Evolutionary conservation across 2,797 vertebrate species (phyloP), one percentile per base, ranked within the genome.

Genomic region (Rhinichthys osculus): DNA sequence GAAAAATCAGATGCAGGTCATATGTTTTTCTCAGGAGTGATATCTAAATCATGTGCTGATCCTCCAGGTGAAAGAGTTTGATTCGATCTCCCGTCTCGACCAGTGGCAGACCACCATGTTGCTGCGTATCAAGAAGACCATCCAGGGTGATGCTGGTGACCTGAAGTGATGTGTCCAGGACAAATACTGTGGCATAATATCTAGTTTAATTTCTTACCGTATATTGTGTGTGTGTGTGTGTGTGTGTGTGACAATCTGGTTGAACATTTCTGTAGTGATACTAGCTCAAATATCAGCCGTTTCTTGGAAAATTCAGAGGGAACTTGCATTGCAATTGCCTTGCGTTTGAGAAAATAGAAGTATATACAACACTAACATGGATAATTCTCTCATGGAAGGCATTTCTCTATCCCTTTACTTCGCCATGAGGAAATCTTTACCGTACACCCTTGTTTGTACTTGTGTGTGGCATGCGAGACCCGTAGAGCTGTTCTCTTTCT

Each of bases 31-130:
- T n/a, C 57, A n/a, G 27, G 27, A 27, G 27, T 2, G 47, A 44
- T 54, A 70, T n/a, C 4, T 77, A 69, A 30, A 40, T 82, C 33
- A 40, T 19, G 54, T 47, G 13, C 30, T 47, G 38, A 33, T 11
- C 19, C 23, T 44, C 52, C 47, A 97, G 96, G 96, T 99, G 4
- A 99, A 99, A 88, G 98, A 99, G 62, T 99, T 97, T 8, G 98
- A 99, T 90, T 98, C 98, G 0, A 97, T 99, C 91, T 99, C 98
- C 0, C 97, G 98, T 82, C 94, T 99, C 95, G 98, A 99, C 91
- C 98, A 99, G 91, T 99, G 98, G 98, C 94, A 99, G 83, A 99
- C 98, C 64, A 99, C 98, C 7, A 99, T 99, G 98, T 91, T 99
- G 91, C 97, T 99, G 57, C 97, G 98, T 88, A 99, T 99, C 94